These are phyloP conservation scores for Lacanobia oleracea DNA, from an alignment of 2,888 invertebrate genomes.

Conservation along the genomic window DNA sequence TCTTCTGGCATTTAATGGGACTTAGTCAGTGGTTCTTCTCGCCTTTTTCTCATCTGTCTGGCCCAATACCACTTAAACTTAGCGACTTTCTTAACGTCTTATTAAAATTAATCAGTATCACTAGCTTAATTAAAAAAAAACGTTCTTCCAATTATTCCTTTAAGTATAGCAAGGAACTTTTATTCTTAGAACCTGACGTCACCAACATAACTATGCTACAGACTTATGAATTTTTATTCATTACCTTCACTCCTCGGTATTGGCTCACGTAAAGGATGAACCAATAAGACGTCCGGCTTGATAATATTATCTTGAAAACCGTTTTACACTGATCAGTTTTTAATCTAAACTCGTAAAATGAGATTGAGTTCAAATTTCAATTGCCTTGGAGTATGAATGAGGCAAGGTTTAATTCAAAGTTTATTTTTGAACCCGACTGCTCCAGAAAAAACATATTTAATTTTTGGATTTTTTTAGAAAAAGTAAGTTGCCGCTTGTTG, in stretches of 20 bases:
- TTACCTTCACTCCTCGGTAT: constrained; percentile 5
- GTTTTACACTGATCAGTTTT: constrained; percentile 41
- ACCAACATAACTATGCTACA: constrained; percentile 12
- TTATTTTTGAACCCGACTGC: too few species aligned
- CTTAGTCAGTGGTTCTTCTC: neutral
- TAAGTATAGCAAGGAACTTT: neutral
- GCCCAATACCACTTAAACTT: neutral
- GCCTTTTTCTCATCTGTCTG: neutral
- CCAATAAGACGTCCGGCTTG: constrained; percentile 42
- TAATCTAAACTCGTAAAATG: constrained; percentile 48
- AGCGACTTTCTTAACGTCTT: neutral
- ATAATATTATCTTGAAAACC: constrained; percentile 34
- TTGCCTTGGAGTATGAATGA: constrained; percentile 16
- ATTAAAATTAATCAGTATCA: too few species aligned
- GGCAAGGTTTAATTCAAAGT: neutral
- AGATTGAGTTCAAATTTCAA: constrained; percentile 28
- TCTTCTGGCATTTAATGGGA: too few species aligned
- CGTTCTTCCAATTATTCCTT: neutral
- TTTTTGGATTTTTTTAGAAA: too few species aligned
- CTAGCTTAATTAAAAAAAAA: too few species aligned
- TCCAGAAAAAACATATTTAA: too few species aligned
- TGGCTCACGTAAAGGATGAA: constrained; percentile 20
- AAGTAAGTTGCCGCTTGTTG: too few species aligned
- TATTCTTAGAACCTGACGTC: neutral
- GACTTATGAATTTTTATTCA: constrained; percentile 21